A percentile compares a stretch with the other conserved stretches of the same genome.
Evolutionary conservation across 2,113 vertebrate species (phyloP).

Genomic region (Brachypteracias leptosomus): DNA sequence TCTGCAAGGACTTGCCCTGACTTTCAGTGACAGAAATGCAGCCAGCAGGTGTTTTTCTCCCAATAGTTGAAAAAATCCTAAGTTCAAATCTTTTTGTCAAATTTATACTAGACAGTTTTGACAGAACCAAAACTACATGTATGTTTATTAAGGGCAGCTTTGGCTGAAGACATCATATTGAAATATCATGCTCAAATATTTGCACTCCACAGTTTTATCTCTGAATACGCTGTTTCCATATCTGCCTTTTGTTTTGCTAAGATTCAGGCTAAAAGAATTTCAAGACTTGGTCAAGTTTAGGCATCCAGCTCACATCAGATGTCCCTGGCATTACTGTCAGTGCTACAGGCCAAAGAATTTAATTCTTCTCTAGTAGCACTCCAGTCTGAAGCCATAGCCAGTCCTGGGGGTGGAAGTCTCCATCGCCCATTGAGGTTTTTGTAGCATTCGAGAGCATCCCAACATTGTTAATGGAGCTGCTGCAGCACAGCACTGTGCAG

Average conservation of each 20-base stretch:
- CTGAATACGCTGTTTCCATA: fast-evolving
- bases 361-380: not conserved
- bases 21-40: not conserved
- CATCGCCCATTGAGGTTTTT: not conserved
- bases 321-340: not conserved
- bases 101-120: not conserved
- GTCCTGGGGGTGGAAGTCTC: not conserved
- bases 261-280: not conserved
- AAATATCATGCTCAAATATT: not conserved
- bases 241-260: not conserved
- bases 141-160: not conserved
- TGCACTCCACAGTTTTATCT: not conserved
- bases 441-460: not conserved
- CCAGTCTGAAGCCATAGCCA: not conserved
- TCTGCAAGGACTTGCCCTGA: not conserved
- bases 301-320: not conserved
- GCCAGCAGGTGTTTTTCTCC: not conserved
- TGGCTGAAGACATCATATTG: not conserved
- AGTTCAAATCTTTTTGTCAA: not conserved
- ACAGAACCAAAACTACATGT: not conserved
- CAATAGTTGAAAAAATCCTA: not conserved
- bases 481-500: not conserved
- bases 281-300: not conserved
- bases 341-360: not conserved
- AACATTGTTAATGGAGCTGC: not conserved